These are phyloP conservation scores for Dendrophyllia cribrosa DNA, from an alignment of 64 coral and sea anemone species.

Conservation along the genomic window DNA sequence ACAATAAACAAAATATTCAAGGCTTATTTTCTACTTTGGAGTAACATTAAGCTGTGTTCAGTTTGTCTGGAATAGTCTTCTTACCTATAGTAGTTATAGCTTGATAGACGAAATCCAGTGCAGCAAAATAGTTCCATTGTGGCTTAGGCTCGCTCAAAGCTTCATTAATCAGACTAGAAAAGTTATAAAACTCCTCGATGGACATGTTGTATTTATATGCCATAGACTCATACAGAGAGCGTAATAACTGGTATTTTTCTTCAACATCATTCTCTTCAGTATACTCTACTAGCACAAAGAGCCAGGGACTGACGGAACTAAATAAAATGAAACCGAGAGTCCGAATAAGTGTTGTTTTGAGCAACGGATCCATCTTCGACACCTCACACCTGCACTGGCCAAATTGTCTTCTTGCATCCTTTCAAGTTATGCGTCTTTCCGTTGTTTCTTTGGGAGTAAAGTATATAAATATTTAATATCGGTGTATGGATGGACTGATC, in stretches of 20 bases:
- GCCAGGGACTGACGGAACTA: slow-evolving; percentile 18
- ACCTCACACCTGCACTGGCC: not conserved
- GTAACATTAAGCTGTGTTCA: too few relatives aligned
- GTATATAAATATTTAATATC: too few relatives aligned
- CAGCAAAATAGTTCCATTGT: slow-evolving; percentile 28
- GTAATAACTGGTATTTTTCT: slow-evolving; percentile 12
- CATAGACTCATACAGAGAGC: slow-evolving; percentile 52
- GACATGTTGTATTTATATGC: slow-evolving; percentile 76
- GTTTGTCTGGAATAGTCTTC: too few relatives aligned
- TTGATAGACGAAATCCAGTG: slow-evolving; percentile 43
- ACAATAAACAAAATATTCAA: too few relatives aligned
- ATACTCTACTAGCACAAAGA: slow-evolving; percentile 60
- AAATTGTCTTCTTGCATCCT: too few relatives aligned
- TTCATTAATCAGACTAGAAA: slow-evolving; percentile 22
- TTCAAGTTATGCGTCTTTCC: too few relatives aligned
- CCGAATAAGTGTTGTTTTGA: slow-evolving; percentile 23
- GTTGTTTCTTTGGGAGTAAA: too few relatives aligned
- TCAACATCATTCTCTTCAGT: slow-evolving; percentile 13
- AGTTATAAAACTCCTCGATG: slow-evolving; percentile 45
- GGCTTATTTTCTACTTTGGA: too few relatives aligned
- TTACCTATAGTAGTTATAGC: slow-evolving; percentile 70
- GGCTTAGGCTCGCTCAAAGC: slow-evolving; percentile 24
- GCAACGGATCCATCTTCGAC: slow-evolving; percentile 13
- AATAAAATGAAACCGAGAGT: not conserved
- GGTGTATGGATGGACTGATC: too few relatives aligned